These are phyloP conservation scores for Uropsilus gracilis DNA, from an alignment of 2,113 vertebrate genomes.

Conservation along the genomic window DNA sequence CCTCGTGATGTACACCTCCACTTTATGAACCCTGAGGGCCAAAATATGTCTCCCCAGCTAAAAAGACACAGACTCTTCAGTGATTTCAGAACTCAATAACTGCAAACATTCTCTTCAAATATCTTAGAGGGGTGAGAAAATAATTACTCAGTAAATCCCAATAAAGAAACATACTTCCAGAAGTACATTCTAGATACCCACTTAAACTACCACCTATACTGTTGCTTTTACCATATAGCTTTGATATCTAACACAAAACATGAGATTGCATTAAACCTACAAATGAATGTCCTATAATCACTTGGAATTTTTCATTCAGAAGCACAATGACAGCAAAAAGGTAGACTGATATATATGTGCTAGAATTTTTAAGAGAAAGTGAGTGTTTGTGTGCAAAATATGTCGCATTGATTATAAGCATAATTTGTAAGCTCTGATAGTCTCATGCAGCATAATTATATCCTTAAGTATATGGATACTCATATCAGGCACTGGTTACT, in stretches of 20 bases:
- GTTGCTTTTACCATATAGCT: background rate
- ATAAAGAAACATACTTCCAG: background rate
- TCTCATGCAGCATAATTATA: background rate
- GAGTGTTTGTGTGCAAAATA: background rate
- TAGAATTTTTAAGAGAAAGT: slow-evolving; percentile 6
- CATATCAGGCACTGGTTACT: background rate
- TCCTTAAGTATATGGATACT: background rate
- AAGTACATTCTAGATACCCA: slow-evolving; percentile 42
- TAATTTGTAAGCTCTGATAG: background rate
- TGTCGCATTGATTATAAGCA: background rate
- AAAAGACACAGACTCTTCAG: slow-evolving; percentile 44
- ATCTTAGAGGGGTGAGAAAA: slow-evolving; percentile 39
- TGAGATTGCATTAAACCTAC: background rate
- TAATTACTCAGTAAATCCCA: slow-evolving; percentile 44
- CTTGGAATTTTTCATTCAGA: background rate
- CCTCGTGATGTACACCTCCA: background rate
- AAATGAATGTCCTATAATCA: background rate
- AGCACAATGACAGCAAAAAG: background rate
- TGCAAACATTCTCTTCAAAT: slow-evolving; percentile 16
- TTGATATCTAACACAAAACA: background rate
- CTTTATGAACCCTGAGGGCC: slow-evolving; percentile 22
- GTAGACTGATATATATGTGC: background rate
- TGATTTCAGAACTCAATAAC: slow-evolving; percentile 14
- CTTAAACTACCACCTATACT: background rate
- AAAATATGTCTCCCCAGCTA: slow-evolving; percentile 56